Conservation (phyloP, 2,888 invertebrate genomes). For the Plagiodera versicolora region DNA sequence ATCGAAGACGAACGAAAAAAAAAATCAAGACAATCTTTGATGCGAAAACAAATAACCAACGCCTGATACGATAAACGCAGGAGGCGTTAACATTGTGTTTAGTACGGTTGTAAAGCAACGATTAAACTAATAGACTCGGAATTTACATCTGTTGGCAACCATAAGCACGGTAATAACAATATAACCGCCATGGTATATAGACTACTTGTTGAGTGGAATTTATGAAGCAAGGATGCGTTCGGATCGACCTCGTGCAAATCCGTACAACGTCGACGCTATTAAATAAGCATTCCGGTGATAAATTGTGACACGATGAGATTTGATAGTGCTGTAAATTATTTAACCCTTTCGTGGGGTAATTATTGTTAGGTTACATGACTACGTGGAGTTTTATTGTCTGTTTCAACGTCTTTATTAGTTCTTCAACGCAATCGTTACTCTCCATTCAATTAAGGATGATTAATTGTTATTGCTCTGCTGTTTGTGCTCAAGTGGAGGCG, state of each 20-base stretch:
- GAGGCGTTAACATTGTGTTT: constrained; percentile 37
- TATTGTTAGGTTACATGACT: constrained; percentile 51
- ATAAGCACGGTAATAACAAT: constrained; percentile 58
- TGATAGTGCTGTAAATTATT: constrained; percentile 58
- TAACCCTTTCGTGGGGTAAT: constrained; percentile 56
- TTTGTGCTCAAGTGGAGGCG: too few relatives aligned
- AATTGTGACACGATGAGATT: constrained; percentile 57
- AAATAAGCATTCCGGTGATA: constrained; percentile 57
- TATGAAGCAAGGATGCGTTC: constrained; percentile 54
- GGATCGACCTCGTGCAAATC: constrained; percentile 48
- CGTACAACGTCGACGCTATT: constrained; percentile 53
- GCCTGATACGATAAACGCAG: constrained; percentile 25
- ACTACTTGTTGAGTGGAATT: constrained; percentile 59
- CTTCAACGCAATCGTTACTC: background rate
- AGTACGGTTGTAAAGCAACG: constrained; percentile 42
- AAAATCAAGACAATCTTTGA: background rate
- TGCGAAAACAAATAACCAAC: constrained; percentile 11
- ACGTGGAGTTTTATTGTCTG: constrained; percentile 1
- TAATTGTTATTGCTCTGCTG: background rate
- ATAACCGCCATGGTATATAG: constrained; percentile 56
- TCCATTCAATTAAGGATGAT: background rate
- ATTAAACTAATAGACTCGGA: constrained; percentile 53
- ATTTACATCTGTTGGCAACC: constrained; percentile 56
- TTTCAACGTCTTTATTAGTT: constrained; percentile 12
- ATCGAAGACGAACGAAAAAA: background rate